Conservation (phyloP, 2,113 vertebrate genomes). For the rabbit (Oryctolagus cuniculus) region DNA sequence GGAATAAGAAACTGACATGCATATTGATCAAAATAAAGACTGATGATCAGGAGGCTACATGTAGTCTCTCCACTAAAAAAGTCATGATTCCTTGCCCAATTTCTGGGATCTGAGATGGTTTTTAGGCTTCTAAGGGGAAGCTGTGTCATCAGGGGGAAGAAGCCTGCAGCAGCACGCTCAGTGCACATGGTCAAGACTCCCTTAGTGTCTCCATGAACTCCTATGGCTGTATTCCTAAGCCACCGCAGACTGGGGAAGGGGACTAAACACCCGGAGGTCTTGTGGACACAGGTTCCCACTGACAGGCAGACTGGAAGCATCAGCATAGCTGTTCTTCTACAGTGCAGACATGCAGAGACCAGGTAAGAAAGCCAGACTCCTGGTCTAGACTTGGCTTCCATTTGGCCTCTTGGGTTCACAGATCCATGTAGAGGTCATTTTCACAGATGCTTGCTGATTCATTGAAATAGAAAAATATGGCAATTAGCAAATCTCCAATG, state of each 20-base stretch:
- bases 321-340: not conserved
- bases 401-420: not conserved
- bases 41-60: not conserved
- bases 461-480: not conserved
- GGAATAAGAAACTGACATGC: not conserved
- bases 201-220: not conserved
- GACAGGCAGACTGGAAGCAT: not conserved
- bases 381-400: not conserved
- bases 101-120: constrained; percentile 3
- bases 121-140: not conserved
- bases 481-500: not conserved
- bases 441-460: not conserved
- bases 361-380: not conserved
- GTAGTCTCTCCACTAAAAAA: not conserved
- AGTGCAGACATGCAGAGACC: not conserved
- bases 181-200: not conserved
- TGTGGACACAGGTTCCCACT: not conserved
- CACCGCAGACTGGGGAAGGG: not conserved
- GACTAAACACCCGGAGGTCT: not conserved
- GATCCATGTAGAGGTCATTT: not conserved
- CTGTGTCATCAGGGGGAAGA: not conserved
- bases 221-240: not conserved
- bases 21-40: constrained; percentile 11
- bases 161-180: not conserved
- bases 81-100: not conserved